Conservation (phyloP, 2,113 vertebrate species). For the Ondatra zibethicus region DNA sequence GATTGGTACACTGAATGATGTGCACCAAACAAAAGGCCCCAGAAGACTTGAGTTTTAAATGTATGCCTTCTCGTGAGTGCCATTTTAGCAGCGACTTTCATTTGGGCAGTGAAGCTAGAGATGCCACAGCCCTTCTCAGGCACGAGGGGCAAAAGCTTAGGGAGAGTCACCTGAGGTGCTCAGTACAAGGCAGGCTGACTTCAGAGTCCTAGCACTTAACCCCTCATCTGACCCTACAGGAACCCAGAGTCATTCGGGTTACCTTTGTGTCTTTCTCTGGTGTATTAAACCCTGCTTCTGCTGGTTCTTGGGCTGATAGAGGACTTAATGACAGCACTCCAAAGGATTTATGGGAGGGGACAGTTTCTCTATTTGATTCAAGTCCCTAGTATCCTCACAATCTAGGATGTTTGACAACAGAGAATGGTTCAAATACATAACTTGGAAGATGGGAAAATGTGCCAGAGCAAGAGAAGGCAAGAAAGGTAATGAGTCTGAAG, state of each 20-base stretch:
- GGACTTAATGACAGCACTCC: not conserved
- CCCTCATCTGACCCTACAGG: too few species aligned
- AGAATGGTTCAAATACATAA: not conserved
- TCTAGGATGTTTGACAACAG: not conserved
- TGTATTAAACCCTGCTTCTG: not conserved
- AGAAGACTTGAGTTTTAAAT: not conserved
- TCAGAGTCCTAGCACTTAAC: too few species aligned
- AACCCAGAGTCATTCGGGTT: too few species aligned
- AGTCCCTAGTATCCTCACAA: not conserved
- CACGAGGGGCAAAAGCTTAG: too few species aligned
- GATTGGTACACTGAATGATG: too few species aligned
- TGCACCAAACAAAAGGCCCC: not conserved
- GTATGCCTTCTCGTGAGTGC: too few species aligned
- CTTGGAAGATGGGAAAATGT: not conserved
- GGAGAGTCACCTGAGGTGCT: too few species aligned
- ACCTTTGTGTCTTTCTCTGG: not conserved
- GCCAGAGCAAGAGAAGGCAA: not conserved
- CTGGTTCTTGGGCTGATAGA: not conserved
- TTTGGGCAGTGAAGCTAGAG: too few species aligned
- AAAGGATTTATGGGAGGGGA: not conserved
- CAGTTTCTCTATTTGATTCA: not conserved
- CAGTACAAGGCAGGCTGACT: too few species aligned
- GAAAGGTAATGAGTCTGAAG: not conserved
- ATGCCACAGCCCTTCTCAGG: too few species aligned
- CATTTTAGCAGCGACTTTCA: too few species aligned